A percentile compares a stretch with the other conserved stretches of the same genome.
phyloP scores from a whole-genome alignment of 2,797 vertebrate genomes.

The Trachops cirrhosus region DNA sequence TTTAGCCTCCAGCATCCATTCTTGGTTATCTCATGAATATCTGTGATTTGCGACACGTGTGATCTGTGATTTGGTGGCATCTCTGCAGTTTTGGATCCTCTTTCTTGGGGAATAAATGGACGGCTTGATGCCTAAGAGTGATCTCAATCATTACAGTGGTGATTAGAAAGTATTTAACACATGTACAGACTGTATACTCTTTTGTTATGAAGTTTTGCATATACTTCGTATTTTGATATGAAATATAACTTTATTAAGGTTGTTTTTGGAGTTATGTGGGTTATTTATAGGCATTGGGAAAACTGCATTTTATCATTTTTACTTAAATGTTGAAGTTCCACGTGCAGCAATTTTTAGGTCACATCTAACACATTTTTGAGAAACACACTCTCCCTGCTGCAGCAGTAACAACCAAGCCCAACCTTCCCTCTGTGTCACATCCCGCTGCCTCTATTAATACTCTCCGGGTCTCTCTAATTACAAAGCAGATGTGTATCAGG shows the following conservation, averaged over 20 bases:
- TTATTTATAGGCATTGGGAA: constrained; percentile 62
- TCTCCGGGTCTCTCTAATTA: constrained; percentile 44
- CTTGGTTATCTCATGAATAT: constrained; percentile 68
- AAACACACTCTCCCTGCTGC: background rate
- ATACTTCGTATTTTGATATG: background rate
- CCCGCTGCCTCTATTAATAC: background rate
- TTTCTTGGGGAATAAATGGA: constrained; percentile 69
- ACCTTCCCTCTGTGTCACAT: background rate
- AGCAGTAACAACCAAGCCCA: background rate
- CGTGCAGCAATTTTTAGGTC: constrained; percentile 53
- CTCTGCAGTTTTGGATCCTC: constrained; percentile 65
- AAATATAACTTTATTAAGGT: constrained; percentile 28
- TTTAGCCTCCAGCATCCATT: constrained; percentile 74
- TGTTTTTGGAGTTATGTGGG: background rate
- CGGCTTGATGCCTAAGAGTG: constrained; percentile 51
- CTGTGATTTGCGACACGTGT: constrained; percentile 57
- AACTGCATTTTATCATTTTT: constrained; percentile 37
- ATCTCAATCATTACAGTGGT: constrained; percentile 45
- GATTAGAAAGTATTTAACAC: constrained; percentile 23
- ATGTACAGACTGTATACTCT: background rate
- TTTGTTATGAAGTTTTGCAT: background rate
- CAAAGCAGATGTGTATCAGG: constrained; percentile 64
- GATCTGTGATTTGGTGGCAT: constrained; percentile 69
- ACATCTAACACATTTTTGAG: constrained; percentile 21
- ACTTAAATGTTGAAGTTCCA: constrained; percentile 38